Base-by-base conservation (phyloP, 2,113 vertebrate species). In the Halcyon malimbica region DNA sequence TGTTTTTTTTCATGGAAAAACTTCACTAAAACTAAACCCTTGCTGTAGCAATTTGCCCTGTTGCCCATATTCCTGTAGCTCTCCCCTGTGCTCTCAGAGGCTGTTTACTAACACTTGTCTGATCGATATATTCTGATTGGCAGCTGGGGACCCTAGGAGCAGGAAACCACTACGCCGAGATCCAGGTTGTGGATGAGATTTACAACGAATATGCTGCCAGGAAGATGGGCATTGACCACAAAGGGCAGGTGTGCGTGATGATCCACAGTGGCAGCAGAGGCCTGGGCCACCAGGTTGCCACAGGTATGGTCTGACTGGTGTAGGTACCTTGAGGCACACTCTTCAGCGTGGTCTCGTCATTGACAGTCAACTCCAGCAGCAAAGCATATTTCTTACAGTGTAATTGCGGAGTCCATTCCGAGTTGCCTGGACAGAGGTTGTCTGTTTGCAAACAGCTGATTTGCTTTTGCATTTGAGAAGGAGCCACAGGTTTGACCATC, bases 181-280 rank as follows among this genome's bases (percentile, higher is more conserved):
- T 99, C 96, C 99, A 99, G 96, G 99, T 99, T 62, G 99, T 99
- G 82, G 99, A 99, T 69, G 99, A 99, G 85, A 99, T 99, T 97
- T 99, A 98, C 95, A 98, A 99, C 6, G 99, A 99, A 28, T 99
- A 99, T 0, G 99, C 99, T 10, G 99, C 99, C 50, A 99, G 98
- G 98, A 99, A 99, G 95, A 99, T 99, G 99, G 99, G 99, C 96
- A 99, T 99, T 10, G 99, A 99, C 97, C 99, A 99, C 97, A 99
- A 99, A 90, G 99, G 99, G 8, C 99, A 99, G 94, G 98, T 99
- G 96, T 99, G 99, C 60, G 99, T 99, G 95, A 99, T 99, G 99
- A 99, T 99, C 96, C 99, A 99, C 98, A 99, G 99, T 25, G 99
- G 99, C 93, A 99, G 99, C 98, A 97, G 99, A 93, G 99, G 99